Percentiles rank a stretch among this genome's conserved stretches.
Evolutionary conservation across 92 coral and sea anemone genomes (phyloP).

Genomic region (Meandrina meandrites): DNA sequence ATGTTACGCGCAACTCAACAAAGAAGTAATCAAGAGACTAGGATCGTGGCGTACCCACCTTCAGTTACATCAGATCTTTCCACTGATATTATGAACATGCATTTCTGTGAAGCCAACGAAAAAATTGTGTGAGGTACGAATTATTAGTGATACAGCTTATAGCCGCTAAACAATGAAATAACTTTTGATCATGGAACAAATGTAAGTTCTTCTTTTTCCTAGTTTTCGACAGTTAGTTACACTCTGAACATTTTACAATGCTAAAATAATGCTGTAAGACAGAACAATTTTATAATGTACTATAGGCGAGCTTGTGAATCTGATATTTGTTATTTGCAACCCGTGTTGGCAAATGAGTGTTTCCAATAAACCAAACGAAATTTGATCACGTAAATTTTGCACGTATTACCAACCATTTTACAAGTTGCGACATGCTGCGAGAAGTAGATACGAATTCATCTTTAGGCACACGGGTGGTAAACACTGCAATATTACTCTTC

Average conservation of each 20-base stretch:
- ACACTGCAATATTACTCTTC: too few species aligned
- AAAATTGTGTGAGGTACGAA: background rate
- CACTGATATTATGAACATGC: conserved; percentile 83
- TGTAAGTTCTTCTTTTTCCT: background rate
- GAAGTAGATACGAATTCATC: background rate
- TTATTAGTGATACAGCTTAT: background rate
- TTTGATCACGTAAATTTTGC: too few species aligned
- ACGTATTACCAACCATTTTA: too few species aligned
- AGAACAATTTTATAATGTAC: background rate
- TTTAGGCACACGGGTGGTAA: too few species aligned
- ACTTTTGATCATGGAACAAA: too few species aligned
- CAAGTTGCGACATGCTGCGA: background rate
- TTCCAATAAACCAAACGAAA: background rate
- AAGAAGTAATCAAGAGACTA: background rate
- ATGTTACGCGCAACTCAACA: background rate
- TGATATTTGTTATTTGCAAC: background rate
- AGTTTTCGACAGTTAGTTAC: too few species aligned
- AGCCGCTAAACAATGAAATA: background rate
- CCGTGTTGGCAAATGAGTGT: background rate
- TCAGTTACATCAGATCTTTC: conserved; percentile 71
- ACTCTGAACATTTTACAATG: background rate
- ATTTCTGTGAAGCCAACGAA: conserved; percentile 62
- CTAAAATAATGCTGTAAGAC: background rate
- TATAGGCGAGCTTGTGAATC: background rate
- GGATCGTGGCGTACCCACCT: conserved; percentile 31